These are phyloP conservation scores for Acipenser oxyrinchus DNA, from an alignment of 2,797 vertebrate genomes.

Conservation along the genomic window DNA sequence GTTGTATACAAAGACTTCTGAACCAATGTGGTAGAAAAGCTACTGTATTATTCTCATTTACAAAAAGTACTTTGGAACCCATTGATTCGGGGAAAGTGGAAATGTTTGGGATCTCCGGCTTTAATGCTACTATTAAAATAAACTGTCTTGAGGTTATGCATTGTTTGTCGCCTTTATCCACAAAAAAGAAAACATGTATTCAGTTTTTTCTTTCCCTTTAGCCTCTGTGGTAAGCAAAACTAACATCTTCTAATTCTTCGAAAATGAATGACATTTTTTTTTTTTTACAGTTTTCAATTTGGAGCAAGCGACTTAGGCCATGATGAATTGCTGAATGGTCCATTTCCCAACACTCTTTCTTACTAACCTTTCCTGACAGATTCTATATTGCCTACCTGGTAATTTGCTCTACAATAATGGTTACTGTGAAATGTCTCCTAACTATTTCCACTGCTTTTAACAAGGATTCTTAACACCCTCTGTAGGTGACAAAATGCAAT, in stretches of 20 bases:
- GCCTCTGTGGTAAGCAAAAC: conserved; percentile 60
- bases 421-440: conserved; percentile 77
- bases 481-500: conserved; percentile 98
- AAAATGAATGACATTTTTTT: conserved; percentile 67
- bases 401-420: conserved; percentile 94
- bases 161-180: conserved; percentile 16
- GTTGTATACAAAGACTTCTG: conserved; percentile 37
- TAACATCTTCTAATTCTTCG: conserved; percentile 69
- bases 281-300: conserved; percentile 77
- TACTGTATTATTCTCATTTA: conserved; percentile 36
- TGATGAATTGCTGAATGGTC: conserved; percentile 93
- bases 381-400: conserved; percentile 91
- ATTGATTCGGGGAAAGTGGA: no score
- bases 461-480: conserved; percentile 97
- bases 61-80: conserved; percentile 1
- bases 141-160: conserved; percentile 37
- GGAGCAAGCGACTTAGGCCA: conserved; percentile 68
- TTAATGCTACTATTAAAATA: conserved; percentile 5
- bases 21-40: conserved; percentile 36
- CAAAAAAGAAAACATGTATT: conserved; percentile 24
- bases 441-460: conserved; percentile 75
- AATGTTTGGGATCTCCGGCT: neutral
- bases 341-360: conserved; percentile 81
- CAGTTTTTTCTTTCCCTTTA: conserved; percentile 50
- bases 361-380: conserved; percentile 93